Conservation (phyloP, 30 jellyfish, hydroid and myxozoan species). For the Chrysaora quinquecirrha region DNA sequence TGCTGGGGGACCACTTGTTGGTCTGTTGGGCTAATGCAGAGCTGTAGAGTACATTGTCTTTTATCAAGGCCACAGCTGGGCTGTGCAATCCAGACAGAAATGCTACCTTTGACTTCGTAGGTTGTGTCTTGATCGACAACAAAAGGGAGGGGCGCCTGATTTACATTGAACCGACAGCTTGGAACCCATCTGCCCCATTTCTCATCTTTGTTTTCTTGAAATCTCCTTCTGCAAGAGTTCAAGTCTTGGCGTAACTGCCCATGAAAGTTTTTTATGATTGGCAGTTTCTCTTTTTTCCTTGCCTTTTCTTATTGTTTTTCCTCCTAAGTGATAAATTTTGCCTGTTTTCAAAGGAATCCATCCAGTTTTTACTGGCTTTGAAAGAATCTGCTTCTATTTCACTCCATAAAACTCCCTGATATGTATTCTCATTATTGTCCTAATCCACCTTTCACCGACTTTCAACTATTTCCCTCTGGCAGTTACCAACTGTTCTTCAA, state of each 20-base stretch:
- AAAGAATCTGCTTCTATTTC: neutral
- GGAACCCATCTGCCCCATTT: slow-evolving; percentile 16
- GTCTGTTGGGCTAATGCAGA: slow-evolving; percentile 7
- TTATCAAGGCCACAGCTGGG: slow-evolving; percentile 7
- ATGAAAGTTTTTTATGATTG: neutral
- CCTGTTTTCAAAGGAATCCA: slow-evolving; percentile 8
- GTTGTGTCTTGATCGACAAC: slow-evolving; percentile 3
- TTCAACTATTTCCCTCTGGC: slow-evolving; percentile 8
- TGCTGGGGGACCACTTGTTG: neutral
- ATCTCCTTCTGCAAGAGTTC: slow-evolving; percentile 10
- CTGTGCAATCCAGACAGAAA: slow-evolving; percentile 9
- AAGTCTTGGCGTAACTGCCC: neutral
- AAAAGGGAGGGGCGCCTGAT: slow-evolving; percentile 17
- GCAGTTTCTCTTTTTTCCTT: slow-evolving; percentile 1
- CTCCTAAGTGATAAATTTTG: slow-evolving; percentile 16
- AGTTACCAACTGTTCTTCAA: slow-evolving; percentile 15
- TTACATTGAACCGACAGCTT: neutral
- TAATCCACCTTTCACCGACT: slow-evolving; percentile 18
- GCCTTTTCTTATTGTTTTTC: neutral
- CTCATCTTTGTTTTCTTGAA: neutral
- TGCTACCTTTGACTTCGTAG: neutral
- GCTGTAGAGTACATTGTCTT: slow-evolving; percentile 13
- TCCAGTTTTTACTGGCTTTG: slow-evolving; percentile 23
- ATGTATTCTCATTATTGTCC: slow-evolving; percentile 14
- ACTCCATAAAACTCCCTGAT: neutral